Conservation (phyloP, 2,113 vertebrate genomes). For the Melanocharis versteri region DNA sequence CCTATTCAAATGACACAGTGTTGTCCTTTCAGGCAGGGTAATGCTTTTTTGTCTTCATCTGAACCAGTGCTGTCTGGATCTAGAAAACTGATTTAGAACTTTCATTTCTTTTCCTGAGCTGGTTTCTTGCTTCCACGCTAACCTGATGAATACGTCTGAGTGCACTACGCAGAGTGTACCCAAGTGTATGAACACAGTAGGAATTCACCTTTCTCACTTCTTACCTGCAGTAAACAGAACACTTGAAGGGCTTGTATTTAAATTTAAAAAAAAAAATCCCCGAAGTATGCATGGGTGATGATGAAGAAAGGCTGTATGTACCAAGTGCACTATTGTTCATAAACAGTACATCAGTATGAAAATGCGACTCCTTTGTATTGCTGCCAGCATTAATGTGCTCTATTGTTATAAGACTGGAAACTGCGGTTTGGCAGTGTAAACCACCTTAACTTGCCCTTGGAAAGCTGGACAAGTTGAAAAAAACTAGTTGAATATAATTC, state of each 20-base stretch:
- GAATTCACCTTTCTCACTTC: neutral
- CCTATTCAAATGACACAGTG: neutral
- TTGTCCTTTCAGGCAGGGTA: neutral
- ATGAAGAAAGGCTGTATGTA: neutral
- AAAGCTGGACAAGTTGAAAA: neutral
- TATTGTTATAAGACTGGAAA: neutral
- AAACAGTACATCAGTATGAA: neutral
- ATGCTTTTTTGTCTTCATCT: neutral
- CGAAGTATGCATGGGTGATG: neutral
- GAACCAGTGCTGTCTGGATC: neutral
- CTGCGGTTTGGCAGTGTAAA: neutral
- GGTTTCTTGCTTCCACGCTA: neutral
- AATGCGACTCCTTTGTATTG: neutral
- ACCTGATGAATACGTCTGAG: neutral
- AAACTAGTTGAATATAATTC: neutral
- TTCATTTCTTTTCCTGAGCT: neutral
- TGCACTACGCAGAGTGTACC: neutral
- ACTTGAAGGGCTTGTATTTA: neutral
- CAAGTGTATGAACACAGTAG: neutral
- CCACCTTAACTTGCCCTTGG: neutral
- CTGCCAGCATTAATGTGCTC: neutral
- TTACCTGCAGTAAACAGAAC: neutral
- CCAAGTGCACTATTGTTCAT: neutral
- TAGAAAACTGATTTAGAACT: neutral
- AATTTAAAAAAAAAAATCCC: neutral